Evolutionary conservation across 1,140 invertebrate genomes (phyloP).

Genomic region (Dinothrombium tinctorium): DNA sequence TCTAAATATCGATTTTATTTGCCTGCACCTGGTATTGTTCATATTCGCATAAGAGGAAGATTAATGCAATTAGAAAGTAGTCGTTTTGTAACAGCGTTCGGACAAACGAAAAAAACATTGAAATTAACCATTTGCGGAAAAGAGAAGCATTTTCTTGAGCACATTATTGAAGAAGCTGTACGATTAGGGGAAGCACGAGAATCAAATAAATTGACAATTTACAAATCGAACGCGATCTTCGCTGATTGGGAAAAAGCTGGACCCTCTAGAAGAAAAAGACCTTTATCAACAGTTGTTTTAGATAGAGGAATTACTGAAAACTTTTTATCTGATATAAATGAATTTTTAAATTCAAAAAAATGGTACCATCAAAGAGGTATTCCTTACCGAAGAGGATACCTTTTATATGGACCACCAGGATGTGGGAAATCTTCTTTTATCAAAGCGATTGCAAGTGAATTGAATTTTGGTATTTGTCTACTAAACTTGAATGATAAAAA

Average conservation of each 20-base stretch:
- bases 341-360: constrained; percentile 65
- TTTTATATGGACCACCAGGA: constrained; percentile 74
- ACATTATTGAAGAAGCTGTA: too few relatives aligned
- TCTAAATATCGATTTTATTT: too few relatives aligned
- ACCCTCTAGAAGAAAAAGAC: constrained; percentile 61
- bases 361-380: constrained; percentile 81
- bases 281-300: constrained; percentile 69
- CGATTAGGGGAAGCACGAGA: too few relatives aligned
- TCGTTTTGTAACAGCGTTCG: too few relatives aligned
- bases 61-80: too few relatives aligned
- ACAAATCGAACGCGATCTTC: too few relatives aligned
- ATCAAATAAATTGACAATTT: too few relatives aligned
- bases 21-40: too few relatives aligned
- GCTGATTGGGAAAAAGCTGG: constrained; percentile 86
- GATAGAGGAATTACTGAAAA: constrained; percentile 49
- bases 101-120: too few relatives aligned
- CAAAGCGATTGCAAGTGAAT: constrained; percentile 72
- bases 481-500: constrained; percentile 85
- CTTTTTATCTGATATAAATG: constrained; percentile 60
- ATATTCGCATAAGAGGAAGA: too few relatives aligned
- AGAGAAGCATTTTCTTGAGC: too few relatives aligned
- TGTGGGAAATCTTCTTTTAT: constrained; percentile 97
- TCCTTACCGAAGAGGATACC: constrained; percentile 48
- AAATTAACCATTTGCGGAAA: too few relatives aligned
- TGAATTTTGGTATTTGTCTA: constrained; percentile 88